These are phyloP conservation scores for Rhyzopertha dominica DNA, from an alignment of 1,140 invertebrate genomes.

Conservation along the genomic window DNA sequence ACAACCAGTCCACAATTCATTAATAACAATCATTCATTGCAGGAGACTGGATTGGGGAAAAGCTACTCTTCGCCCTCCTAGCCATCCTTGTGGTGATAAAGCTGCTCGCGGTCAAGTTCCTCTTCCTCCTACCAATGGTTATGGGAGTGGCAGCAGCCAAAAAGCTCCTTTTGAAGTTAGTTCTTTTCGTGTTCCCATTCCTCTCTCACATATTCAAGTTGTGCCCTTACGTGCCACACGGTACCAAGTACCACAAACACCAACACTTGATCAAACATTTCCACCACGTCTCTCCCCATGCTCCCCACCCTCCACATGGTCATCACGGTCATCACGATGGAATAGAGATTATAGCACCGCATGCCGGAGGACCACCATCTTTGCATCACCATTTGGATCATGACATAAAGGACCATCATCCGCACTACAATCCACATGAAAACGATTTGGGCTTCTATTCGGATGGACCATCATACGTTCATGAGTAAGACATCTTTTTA, in stretches of 20 bases:
- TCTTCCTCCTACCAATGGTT: conserved; percentile 68
- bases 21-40: no score
- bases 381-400: conserved; percentile 17
- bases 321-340: conserved; percentile 48
- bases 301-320: conserved; percentile 31
- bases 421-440: conserved; percentile 16
- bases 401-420: conserved; percentile 13
- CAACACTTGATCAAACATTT: conserved; percentile 66
- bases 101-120: conserved; percentile 69
- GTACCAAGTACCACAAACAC: conserved; percentile 72
- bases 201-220: conserved; percentile 77
- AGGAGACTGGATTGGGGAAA: conserved; percentile 73
- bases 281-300: conserved; percentile 49
- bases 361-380: conserved; percentile 17
- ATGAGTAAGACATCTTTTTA: conserved; percentile 21
- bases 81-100: conserved; percentile 73
- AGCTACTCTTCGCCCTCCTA: conserved; percentile 65
- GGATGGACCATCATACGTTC: conserved; percentile 17
- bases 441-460: conserved; percentile 23
- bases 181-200: conserved; percentile 75
- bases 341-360: conserved; percentile 21
- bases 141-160: conserved; percentile 74
- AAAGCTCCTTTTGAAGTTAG: conserved; percentile 71
- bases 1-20: no score
- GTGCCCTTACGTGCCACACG: conserved; percentile 72